Base-by-base conservation (phyloP, 2,888 invertebrate species). In the Heterodera filipjevi region DNA sequence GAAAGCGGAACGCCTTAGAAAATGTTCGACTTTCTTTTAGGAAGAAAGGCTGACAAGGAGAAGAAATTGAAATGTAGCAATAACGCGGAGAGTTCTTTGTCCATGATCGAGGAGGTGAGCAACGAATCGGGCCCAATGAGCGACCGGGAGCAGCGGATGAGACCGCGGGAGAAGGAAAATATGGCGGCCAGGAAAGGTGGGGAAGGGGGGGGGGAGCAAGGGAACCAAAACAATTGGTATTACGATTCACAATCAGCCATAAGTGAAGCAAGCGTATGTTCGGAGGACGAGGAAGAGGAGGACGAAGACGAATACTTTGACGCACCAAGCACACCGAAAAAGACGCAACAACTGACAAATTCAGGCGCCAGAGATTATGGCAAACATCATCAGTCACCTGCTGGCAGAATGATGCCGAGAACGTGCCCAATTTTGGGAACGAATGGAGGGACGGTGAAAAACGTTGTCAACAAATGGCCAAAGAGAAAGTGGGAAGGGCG, bases 301-400 rank as follows among this genome's bases (percentile, higher is more conserved):
- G 75, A 75, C 6, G 75, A 75, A 1, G 75, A 75, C 6, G 75
- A 75, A 75, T 75, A 75, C 46, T 75, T 75, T 30, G 75, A 75
- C 68, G 75, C 75, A 16, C 75, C 75, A 19, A 75, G 75, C 32
- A 75, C 75, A 1, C 75, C 75, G 1, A 75, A 75, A 35, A 75
- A 75, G 64, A 44, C 35, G 16, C 75, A 49, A n/a, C 68, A 66
- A 16, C 32, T 66, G 68, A 44, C 44, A n/a, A 75, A 73, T 22
- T 49, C 10, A 44, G 44, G 33, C 8, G 22, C 32, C 8, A 19
- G 68, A 6, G 33, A 35, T 16, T 14, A 68, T 33, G 68, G 3
- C 33, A 68, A 35, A 32, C 73, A 73, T 3, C 73, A 49, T 3
- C 73, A 49, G 27, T 49, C 46, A 35, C 73, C 73, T 3, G 64